Base-by-base conservation (phyloP, 2,797 vertebrate species). In the Sebastes dallii region DNA sequence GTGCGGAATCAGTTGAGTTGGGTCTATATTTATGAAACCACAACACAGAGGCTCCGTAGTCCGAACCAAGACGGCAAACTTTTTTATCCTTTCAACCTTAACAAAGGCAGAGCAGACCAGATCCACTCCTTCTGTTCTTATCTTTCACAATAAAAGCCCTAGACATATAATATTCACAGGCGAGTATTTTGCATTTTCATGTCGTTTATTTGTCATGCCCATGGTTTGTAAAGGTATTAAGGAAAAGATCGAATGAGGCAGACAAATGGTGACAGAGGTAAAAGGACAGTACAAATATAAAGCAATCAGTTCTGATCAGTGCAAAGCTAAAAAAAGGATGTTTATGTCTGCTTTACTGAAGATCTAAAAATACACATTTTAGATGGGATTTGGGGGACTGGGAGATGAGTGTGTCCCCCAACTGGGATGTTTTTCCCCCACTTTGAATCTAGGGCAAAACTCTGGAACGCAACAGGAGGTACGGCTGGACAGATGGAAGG, bases 401-500 rank as follows among this genome's bases (percentile, higher is more conserved):
- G 69, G 72, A 67, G 46, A 77, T 30, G 69, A 84, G 58, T 2
- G 72, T 42, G 29, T 66, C 46, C 80, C 73, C 76, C 1, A 0
- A 80, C 75, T 72, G 75, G 18, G 66, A 81, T 67, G 68, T 75
- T 83, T 46, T 68, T 39, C 32, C 36, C 50, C 32, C n/a, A 9
- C 55, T 81, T 64, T 72, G 68, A 74, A 90, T 88, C 66, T 86
- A 68, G 84, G 77, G 54, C 81, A 82, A 82, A 82, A 84, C 60
- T 75, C 60, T 58, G 11, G 4, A 50, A 66, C 68, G 75, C 80
- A 88, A 74, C 59, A 66, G 66, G 79, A 86, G 85, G 85, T 72
- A 78, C 8, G 66, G 72, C 34, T 52, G 71, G 85, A 87, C 89
- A 90, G 90, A 91, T 88, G 84, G 89, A 80, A 84, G 76, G 77